Percentiles rank a stretch among this genome's conserved stretches.
Evolutionary conservation across 2,888 invertebrate species (phyloP).

Genomic region (Hypomecis punctinalis): DNA sequence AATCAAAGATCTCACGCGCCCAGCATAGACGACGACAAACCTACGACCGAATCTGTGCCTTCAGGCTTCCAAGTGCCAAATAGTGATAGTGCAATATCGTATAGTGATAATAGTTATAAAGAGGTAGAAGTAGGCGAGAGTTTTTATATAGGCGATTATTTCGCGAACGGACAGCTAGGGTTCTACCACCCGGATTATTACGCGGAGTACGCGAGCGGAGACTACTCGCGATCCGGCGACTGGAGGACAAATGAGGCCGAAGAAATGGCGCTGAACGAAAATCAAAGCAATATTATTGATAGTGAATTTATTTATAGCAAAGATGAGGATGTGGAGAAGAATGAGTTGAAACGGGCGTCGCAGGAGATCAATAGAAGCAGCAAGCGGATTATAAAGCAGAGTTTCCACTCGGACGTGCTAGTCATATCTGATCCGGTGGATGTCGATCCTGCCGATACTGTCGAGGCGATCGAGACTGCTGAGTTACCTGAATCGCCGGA

Average conservation of each 20-base stretch:
- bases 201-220: conserved; percentile 62
- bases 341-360: conserved; percentile 86
- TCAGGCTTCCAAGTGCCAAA: conserved; percentile 81
- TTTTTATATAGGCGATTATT: conserved; percentile 83
- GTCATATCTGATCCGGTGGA: conserved; percentile 86
- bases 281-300: conserved; percentile 76
- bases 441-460: conserved; percentile 38
- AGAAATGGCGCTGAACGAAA: conserved; percentile 72
- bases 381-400: conserved; percentile 86
- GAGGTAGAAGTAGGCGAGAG: conserved; percentile 71
- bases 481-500: conserved; percentile 39
- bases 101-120: conserved; percentile 78
- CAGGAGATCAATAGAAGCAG: conserved; percentile 88
- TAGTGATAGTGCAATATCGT: conserved; percentile 82
- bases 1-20: conserved; percentile 72
- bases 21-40: conserved; percentile 61
- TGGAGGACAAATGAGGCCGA: conserved; percentile 73
- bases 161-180: conserved; percentile 78
- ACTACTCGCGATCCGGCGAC: conserved; percentile 54
- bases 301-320: conserved; percentile 80
- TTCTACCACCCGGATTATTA: conserved; percentile 75
- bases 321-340: conserved; percentile 84
- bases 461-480: neutral
- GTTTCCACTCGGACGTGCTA: conserved; percentile 87
- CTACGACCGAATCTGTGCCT: conserved; percentile 72